Evolutionary conservation across 2,888 invertebrate species (phyloP), one percentile per base, ranked within the genome.

Genomic region (Caenorhabditis doughertyi): DNA sequence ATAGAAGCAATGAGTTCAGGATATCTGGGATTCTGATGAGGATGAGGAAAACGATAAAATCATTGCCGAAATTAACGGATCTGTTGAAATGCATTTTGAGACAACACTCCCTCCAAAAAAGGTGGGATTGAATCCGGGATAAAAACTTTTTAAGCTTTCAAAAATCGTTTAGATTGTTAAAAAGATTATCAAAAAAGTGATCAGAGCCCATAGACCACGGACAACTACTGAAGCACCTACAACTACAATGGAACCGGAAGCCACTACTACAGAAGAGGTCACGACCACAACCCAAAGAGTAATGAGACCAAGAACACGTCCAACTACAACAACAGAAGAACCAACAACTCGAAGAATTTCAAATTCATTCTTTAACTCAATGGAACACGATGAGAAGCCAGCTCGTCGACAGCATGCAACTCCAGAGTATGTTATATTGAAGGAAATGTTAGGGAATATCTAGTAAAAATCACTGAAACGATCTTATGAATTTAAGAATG

Each of bases 21-120:
- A 84, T 73, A 77, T 81, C 29, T 84, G 84, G 84, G 73, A 73
- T 58, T 84, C 84, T 29, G 80, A 80, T 2, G 84, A 84, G 21
- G 84, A 84, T 25, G 80, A 83, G 23, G 79, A 83, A 2, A 74
- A 25, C 42, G 72, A 77, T 60, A 74, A 81, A 25, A 81, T 76
- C 58, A 44, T 82, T 49, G 42, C 68, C 32, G 77, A 82, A 68
- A 73, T 82, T 39, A 77, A 82, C 68, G 82, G 79, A 82, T 81
- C 80, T 35, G 76, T 76, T 32, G 76, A 81, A 71, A 68, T 81
- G 76, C 60, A 72, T 71, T 72, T 67, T 21, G 74, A 81, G 58
- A 64, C 81, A 44, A 82, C 81, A n/a, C 32, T 58, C 13, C 67
- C 81, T 5, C 81, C 76, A 44, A 76, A 81, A 56, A 71, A 76